Percentiles rank a stretch among this genome's conserved stretches.
Conservation (phyloP, 2,797 vertebrate genomes). For the Carcharodon carcharias region DNA sequence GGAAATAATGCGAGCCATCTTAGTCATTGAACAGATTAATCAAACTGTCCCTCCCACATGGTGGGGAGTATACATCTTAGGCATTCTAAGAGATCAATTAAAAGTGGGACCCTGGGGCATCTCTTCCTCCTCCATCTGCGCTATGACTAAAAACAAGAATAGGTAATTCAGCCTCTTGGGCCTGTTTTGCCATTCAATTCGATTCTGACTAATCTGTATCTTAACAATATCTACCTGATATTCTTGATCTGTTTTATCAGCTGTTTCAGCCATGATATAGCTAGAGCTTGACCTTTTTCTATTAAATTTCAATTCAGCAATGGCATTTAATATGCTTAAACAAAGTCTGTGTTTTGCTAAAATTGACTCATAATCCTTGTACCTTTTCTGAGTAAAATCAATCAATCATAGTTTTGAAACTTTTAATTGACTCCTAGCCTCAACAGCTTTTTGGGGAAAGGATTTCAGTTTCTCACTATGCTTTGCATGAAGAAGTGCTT, state of each 20-base stretch:
- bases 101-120: not conserved
- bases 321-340: not conserved
- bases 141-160: not conserved
- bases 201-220: not conserved
- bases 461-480: not conserved
- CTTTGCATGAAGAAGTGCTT: not conserved
- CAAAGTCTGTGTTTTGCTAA: not conserved
- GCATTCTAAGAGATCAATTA: not conserved
- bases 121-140: not conserved
- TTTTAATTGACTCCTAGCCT: not conserved
- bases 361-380: not conserved
- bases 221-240: not conserved
- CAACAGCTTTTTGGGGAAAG: not conserved
- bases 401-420: not conserved
- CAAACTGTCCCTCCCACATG: not conserved
- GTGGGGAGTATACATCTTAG: not conserved
- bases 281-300: not conserved
- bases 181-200: not conserved
- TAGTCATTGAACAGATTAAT: not conserved
- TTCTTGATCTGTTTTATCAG: not conserved
- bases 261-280: not conserved
- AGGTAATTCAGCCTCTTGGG: not conserved
- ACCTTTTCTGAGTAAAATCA: not conserved
- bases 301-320: not conserved
- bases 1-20: not conserved